These are phyloP conservation scores for Parascotia fuliginaria DNA, from an alignment of 2,888 invertebrate genomes.

Conservation along the genomic window DNA sequence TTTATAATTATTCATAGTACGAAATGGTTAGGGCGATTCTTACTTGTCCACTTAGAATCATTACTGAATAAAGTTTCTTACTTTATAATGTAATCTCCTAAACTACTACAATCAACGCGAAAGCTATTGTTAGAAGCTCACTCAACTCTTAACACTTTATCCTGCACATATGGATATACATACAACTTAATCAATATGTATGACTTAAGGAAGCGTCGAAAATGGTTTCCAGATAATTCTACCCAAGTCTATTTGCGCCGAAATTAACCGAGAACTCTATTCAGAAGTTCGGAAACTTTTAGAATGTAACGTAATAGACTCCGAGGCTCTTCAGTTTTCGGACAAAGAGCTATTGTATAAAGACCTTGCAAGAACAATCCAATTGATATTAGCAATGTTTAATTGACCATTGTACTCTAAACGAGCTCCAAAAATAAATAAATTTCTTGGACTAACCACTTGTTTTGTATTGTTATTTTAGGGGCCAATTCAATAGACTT, in stretches of 20 bases:
- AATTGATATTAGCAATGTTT: constrained; percentile 55
- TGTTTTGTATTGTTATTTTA: constrained; percentile 6
- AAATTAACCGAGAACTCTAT: constrained; percentile 73
- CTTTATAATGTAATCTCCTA: background rate
- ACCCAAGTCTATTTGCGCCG: constrained; percentile 61
- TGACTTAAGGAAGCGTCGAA: constrained; percentile 26
- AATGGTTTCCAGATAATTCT: constrained; percentile 38
- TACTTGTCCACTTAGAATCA: too few species aligned
- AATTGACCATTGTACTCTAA: constrained; percentile 41
- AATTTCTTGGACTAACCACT: constrained; percentile 10
- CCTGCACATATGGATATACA: background rate
- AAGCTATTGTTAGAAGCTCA: constrained; percentile 2
- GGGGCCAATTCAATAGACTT: constrained; percentile 1
- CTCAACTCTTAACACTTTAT: background rate
- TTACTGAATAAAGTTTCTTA: background rate
- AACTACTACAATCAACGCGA: background rate
- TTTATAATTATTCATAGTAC: too few species aligned
- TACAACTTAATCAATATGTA: constrained; percentile 22
- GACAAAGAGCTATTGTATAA: constrained; percentile 66
- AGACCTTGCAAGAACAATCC: constrained; percentile 48
- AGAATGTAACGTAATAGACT: constrained; percentile 70
- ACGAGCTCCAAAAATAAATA: constrained; percentile 18
- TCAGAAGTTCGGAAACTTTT: constrained; percentile 68
- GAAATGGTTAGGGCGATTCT: too few species aligned
- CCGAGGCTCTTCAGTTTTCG: constrained; percentile 36